These are phyloP conservation scores for Hipposideros larvatus DNA, from an alignment of 2,797 vertebrate species.

Conservation along the genomic window DNA sequence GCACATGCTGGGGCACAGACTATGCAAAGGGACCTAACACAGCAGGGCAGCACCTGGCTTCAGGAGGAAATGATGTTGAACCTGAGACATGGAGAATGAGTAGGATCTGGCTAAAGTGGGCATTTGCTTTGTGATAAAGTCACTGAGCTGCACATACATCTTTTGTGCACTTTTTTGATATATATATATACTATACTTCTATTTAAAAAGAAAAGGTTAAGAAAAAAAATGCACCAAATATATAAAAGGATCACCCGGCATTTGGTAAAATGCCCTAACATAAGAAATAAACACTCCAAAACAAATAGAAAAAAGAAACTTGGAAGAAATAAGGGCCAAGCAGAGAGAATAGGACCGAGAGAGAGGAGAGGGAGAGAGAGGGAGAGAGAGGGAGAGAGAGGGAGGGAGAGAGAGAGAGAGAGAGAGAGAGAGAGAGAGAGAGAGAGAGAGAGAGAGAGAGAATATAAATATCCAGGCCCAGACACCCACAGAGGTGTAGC, in stretches of 20 bases:
- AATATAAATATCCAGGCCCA: neutral
- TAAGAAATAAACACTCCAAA: neutral
- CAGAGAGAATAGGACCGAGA: too few species aligned
- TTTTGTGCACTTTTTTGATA: neutral
- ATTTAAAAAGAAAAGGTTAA: neutral
- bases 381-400: too few species aligned
- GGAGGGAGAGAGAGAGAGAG: too few species aligned
- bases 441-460: too few species aligned
- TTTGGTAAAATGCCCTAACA: constrained; percentile 20
- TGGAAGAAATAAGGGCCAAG: neutral
- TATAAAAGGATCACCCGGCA: constrained; percentile 6
- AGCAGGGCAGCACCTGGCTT: neutral
- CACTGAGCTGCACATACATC: neutral
- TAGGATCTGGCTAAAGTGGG: neutral
- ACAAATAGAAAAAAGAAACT: neutral
- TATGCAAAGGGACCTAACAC: neutral
- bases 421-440: too few species aligned
- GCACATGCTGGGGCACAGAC: neutral
- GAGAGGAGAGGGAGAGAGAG: too few species aligned
- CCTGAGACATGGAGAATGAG: neutral
- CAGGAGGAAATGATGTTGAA: neutral
- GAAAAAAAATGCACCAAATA: neutral
- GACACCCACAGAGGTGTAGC: neutral
- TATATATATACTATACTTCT: neutral
- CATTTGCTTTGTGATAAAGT: constrained; percentile 4